Evolutionary conservation across 2,113 vertebrate genomes (phyloP), one percentile per base, ranked within the genome.

Genomic region (Lota lota): DNA sequence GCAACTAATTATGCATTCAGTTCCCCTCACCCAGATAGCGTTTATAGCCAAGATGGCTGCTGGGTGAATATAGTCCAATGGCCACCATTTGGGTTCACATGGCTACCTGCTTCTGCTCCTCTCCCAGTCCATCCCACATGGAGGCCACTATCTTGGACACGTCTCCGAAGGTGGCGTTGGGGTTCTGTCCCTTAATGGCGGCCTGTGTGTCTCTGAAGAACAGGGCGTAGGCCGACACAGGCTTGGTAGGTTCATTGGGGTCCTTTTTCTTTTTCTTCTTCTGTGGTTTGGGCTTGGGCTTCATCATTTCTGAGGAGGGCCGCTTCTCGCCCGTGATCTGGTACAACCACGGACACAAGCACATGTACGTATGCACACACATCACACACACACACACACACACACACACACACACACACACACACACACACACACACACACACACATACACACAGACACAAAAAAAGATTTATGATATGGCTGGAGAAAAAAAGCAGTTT

Each of bases 221-320:
- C 75, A 99, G 93, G 8, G 97, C 97, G 0, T 99, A 99, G 59
- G 97, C 97, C 0, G 97, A 99, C 79, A 99, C 97, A 0, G 97
- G 97, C 88, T 99, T 99, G 76, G 96, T 96, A 0, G 97, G 97
- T 91, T 99, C 97, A 0, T 99, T 99, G 56, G 97, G 97, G 73
- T 99, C 97, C 93, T 99, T 99, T 94, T 99, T 99, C 81, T 99
- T 99, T 93, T 99, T 99, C 91, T 99, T 99, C 82, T 99, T 99
- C 79, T 96, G 97, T 70, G 94, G 97, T 83, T 99, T 99, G 83
- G 95, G 93, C 79, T 99, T 99, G 83, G 95, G 93, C 86, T 99
- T 99, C 90, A 95, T 95, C 83, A 96, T 92, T 76, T 99, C 97
- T 4, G 94, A 91, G 6, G 95, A 95, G 28, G 96, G 95, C 83